Base-by-base conservation (phyloP, 1,140 invertebrate genomes). In the Pogonognathellus flavescens region DNA sequence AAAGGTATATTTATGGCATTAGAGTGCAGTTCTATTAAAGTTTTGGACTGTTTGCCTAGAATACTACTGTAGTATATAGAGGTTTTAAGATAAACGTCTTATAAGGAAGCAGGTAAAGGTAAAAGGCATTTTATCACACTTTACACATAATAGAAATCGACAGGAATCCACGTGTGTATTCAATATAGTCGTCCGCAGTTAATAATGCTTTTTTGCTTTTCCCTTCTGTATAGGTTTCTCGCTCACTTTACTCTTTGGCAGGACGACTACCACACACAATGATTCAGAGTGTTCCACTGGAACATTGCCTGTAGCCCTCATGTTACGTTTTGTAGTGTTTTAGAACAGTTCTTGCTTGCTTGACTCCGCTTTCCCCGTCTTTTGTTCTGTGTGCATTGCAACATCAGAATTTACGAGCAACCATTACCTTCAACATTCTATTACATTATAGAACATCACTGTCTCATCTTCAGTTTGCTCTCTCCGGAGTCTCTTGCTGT, bases 101-200 rank as follows among this genome's bases (percentile, higher is more conserved):
- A 66, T 25, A 55, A 55, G 53, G 11, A 66, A 31, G 3, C 9
- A 76, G 70, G 70, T 76, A 20, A 22, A 66, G 41, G 22, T 76
- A 76, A 76, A 76, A 84, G 83, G 62, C 52, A 84, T 50, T 84
- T 84, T 84, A 84, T 84, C 83, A 84, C 83, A 84, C 66, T 66
- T 84, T 76, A 76, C 70, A 52, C 59, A 84, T 84, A 84, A 84
- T 84, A 84, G 83, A 84, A 70, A 84, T 84, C 83, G 83, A 84
- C 83, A 84, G 83, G 59, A 84, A 70, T 53, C 66, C 83, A 84
- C 60, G 59, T 50, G 62, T 84, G 62, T 70, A 72, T 84, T 70
- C 83, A 70, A 62, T 84, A 50, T 25, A 57, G 53, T 57, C 53
- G 31, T 41, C 8, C 62, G 62, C 20, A 66, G 70, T 49, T 76